phyloP scores from a whole-genome alignment of 2,797 vertebrate genomes.

The Novumbra hubbsi region DNA sequence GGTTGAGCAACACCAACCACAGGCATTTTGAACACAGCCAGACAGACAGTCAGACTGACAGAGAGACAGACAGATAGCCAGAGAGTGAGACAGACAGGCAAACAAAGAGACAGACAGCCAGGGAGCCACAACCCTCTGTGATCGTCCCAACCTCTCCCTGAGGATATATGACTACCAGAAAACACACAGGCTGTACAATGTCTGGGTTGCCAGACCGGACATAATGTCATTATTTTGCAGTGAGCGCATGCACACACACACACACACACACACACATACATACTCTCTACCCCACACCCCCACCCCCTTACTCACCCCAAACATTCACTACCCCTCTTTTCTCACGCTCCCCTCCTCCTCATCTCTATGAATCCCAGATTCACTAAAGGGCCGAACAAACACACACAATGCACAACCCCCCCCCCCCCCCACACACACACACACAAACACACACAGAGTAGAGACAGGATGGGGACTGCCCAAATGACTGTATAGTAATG shows the following conservation, averaged over 20 bases:
- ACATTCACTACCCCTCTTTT: conserved; percentile 12
- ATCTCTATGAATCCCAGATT: not conserved
- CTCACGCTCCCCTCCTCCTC: conserved; percentile 23
- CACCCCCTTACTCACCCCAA: conserved; percentile 2
- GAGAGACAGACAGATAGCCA: not conserved
- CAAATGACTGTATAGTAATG: conserved; percentile 17
- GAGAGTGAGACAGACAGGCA: not conserved
- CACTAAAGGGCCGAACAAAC: not conserved
- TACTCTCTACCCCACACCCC: conserved; percentile 7
- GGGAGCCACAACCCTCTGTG: too few species aligned
- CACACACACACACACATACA: conserved; percentile 13
- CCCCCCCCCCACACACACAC: not conserved
- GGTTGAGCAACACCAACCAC: too few species aligned
- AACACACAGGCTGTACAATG: conserved; percentile 44
- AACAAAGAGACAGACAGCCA: too few species aligned
- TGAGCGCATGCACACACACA: conserved; percentile 5
- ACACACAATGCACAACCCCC: not conserved
- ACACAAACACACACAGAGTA: not conserved
- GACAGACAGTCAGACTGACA: not conserved
- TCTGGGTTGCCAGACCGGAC: conserved; percentile 65
- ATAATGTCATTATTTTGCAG: conserved; percentile 57
- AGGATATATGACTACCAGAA: not conserved
- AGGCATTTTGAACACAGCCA: not conserved
- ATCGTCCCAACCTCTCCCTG: not conserved
- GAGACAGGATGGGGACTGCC: not conserved